These are phyloP conservation scores for Gadus macrocephalus DNA, from an alignment of 2,113 vertebrate genomes.

Conservation along the genomic window DNA sequence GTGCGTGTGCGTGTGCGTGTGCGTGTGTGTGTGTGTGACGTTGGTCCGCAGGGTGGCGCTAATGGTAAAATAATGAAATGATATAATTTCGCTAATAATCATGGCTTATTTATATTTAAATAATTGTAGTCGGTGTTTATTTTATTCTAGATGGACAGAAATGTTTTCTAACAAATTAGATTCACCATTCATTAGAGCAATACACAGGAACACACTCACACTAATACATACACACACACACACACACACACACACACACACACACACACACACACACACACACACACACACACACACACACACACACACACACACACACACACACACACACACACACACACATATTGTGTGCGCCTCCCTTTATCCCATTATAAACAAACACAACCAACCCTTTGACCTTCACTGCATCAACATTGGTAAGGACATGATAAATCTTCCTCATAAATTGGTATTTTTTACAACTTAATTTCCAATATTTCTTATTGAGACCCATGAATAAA, in stretches of 20 bases:
- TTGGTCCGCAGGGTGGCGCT: conserved; percentile 39
- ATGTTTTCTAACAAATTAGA: too few relatives aligned
- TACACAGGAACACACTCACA: not conserved
- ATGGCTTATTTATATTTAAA: too few relatives aligned
- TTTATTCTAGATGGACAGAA: too few relatives aligned
- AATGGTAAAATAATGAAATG: not conserved
- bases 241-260: not conserved
- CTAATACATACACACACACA: not conserved
- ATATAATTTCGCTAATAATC: too few relatives aligned
- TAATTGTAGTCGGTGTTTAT: too few relatives aligned
- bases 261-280: not conserved
- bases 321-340: not conserved
- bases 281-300: not conserved
- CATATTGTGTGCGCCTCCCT: not conserved
- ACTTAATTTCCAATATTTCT: too few relatives aligned
- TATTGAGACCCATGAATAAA: too few relatives aligned
- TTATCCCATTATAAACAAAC: too few relatives aligned
- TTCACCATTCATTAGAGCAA: not conserved
- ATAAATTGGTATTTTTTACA: too few relatives aligned
- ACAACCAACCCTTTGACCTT: too few relatives aligned
- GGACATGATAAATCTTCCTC: too few relatives aligned
- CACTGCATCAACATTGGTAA: too few relatives aligned
- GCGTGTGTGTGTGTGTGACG: not conserved
- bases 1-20: accelerated
- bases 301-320: conserved; percentile 1